Conservation (phyloP, 2,797 vertebrate genomes). For the Setipinna tenuifilis region DNA sequence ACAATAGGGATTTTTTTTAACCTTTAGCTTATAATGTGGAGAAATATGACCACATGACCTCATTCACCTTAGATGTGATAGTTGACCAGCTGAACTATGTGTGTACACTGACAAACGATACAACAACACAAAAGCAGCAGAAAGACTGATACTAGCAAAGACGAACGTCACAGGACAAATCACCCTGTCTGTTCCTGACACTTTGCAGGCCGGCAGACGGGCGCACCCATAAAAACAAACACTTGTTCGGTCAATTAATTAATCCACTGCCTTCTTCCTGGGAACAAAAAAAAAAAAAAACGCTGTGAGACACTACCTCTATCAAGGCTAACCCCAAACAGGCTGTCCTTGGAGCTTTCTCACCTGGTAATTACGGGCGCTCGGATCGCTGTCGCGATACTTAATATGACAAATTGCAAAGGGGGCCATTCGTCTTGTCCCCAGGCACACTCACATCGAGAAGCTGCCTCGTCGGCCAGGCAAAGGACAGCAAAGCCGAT, state of each 20-base stretch:
- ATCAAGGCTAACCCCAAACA: neutral
- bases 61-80: neutral
- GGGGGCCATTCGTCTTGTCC: neutral
- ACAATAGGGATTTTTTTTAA: neutral
- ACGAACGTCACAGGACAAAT: neutral
- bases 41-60: neutral
- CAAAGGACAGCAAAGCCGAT: neutral
- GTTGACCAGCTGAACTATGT: neutral
- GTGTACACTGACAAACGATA: neutral
- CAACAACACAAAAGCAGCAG: neutral
- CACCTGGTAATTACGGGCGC: neutral
- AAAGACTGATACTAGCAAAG: neutral
- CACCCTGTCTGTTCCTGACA: neutral
- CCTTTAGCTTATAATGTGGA: neutral
- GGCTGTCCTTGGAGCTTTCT: neutral
- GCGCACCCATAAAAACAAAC: neutral
- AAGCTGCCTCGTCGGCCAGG: neutral
- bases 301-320: neutral
- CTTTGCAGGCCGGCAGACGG: neutral
- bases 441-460: neutral
- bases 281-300: neutral
- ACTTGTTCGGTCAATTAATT: neutral
- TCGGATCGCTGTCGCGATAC: neutral
- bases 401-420: conserved; percentile 18
- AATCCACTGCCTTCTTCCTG: neutral